Evolutionary conservation across 2,888 invertebrate genomes (phyloP).

Genomic region (Parnassius mnemosyne): DNA sequence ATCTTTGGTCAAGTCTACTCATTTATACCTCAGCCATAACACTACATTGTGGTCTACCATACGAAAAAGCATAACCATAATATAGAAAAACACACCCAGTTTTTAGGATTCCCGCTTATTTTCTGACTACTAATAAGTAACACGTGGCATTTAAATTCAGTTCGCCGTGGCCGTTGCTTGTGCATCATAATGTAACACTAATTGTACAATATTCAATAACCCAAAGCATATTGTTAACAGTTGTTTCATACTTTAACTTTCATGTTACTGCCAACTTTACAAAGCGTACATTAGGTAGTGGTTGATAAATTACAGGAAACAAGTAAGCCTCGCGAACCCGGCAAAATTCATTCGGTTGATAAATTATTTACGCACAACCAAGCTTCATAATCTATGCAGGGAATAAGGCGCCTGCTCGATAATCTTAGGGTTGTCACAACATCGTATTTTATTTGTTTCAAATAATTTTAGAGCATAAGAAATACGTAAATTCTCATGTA

Average conservation of each 20-base stretch:
- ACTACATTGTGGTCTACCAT: too few species aligned
- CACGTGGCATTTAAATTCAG: too few species aligned
- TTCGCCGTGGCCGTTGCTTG: too few species aligned
- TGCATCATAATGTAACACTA: slow-evolving; percentile 2
- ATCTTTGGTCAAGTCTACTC: too few species aligned
- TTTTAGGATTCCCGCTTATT: too few species aligned
- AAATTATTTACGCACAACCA: slow-evolving; percentile 23
- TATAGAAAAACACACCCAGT: too few species aligned
- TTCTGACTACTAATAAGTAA: too few species aligned
- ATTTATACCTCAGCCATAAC: too few species aligned
- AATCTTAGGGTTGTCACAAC: slow-evolving; percentile 15
- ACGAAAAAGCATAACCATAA: too few species aligned
- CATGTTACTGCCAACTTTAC: slow-evolving; percentile 24
- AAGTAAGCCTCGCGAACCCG: slow-evolving; percentile 18
- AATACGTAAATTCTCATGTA: too few species aligned
- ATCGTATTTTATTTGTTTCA: neutral
- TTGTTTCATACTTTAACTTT: slow-evolving; percentile 12
- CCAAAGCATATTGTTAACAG: slow-evolving; percentile 15
- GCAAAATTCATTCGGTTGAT: slow-evolving; percentile 24
- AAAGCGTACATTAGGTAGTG: slow-evolving; percentile 18
- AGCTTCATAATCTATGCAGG: slow-evolving; percentile 25
- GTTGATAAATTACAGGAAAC: slow-evolving; percentile 27
- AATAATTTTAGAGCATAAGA: too few species aligned
- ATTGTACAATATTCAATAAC: slow-evolving; percentile 16
- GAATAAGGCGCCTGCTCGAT: slow-evolving; percentile 15